Base-by-base conservation (phyloP, 2,797 vertebrate genomes). In the Lycodopsis pacificus region DNA sequence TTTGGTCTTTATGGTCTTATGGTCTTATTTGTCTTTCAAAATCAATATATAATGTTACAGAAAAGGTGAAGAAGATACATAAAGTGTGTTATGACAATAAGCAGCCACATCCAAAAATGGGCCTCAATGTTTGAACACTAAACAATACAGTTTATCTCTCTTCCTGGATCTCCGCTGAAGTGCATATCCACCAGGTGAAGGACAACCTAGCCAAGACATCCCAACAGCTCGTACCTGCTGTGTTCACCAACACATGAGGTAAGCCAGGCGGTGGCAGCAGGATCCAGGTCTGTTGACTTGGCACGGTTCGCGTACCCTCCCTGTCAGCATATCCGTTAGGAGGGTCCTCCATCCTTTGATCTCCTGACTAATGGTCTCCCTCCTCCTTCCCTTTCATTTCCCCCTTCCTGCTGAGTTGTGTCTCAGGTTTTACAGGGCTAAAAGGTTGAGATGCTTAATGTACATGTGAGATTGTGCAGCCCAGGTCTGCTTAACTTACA, bases 181-280 rank as follows among this genome's bases (percentile, higher is more conserved):
- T 81, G 0, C 90, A 94, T 1, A 73, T 94, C 67, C 75, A 84
- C 75, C 91, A 95, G 89, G 93, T 95, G 87, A 94, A 90, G 81
- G 79, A 86, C 42, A 93, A 88, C 77, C 76, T 91, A 2, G 71
- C 56, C 78, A 93, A 84, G 81, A 56, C 76, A 27, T 79, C 89
- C 75, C 86, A 88, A 71, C 90, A 94, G 88, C 91, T 94, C 85
- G 82, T 93, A 49, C 93, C 93, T 68, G 86, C 87, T 48, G 82
- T 91, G 80, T 95, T 92, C 92, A 91, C 91, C 30, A 92, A 95
- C 92, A 94, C 92, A 85, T 94, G 93, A 95, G 93, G 91, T 93
- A 87, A 85, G 91, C 32, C 38, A 7, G 65, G 48, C 58, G 48
- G 56, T 10, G 69, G 62, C 87, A 86, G 78, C 84, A 32, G 80